Conservation (phyloP, 2,797 vertebrate genomes). For the Myotis vivesi region DNA sequence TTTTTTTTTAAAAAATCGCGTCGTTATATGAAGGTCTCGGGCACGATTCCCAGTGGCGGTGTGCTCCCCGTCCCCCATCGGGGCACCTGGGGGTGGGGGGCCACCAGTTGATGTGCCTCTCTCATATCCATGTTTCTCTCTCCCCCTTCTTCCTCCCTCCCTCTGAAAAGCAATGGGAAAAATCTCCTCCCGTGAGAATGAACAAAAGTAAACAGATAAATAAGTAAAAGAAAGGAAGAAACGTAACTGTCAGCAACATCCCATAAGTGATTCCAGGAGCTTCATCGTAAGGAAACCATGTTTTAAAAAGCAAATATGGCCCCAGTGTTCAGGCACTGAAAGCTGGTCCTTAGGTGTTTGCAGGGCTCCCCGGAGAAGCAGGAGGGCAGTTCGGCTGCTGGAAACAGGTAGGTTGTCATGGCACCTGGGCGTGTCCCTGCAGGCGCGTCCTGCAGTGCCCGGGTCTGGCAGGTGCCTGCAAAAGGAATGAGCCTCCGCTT, state of each 20-base stretch:
- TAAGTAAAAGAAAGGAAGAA: neutral
- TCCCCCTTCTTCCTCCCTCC: too few species aligned
- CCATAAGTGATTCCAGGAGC: conserved; percentile 6
- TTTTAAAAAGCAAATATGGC: neutral
- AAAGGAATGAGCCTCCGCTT: neutral
- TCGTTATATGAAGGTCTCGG: neutral
- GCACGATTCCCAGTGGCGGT: too few species aligned
- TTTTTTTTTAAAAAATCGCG: neutral
- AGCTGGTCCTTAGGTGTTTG: neutral
- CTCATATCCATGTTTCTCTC: too few species aligned
- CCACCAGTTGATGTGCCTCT: too few species aligned
- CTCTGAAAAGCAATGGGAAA: too few species aligned
- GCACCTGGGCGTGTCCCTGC: conserved; percentile 36
- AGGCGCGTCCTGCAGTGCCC: neutral
- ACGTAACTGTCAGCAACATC: neutral
- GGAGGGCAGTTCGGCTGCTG: neutral
- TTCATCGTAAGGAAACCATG: neutral
- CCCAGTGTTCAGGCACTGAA: neutral
- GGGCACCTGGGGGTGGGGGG: too few species aligned
- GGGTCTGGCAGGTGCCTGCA: neutral
- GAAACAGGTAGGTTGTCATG: conserved; percentile 36
- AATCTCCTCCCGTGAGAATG: too few species aligned
- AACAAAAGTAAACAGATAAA: too few species aligned
- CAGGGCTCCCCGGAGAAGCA: neutral
- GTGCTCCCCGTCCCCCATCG: too few species aligned